Percentiles rank a stretch among this genome's conserved stretches.
phyloP scores from a whole-genome alignment of 2,888 invertebrate genomes.

The Spicauda simplicius region DNA sequence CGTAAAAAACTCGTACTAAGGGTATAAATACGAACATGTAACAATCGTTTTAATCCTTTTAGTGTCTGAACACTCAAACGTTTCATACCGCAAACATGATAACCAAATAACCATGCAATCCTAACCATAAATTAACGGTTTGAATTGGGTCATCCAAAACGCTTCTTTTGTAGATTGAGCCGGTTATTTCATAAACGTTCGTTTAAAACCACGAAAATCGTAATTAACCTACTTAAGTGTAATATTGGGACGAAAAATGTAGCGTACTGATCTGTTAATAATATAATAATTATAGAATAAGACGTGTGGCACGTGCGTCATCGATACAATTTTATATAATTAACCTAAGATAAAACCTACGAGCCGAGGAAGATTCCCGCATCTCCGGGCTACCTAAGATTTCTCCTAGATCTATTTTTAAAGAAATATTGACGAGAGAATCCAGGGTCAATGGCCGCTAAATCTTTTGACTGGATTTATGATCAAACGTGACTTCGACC shows the following conservation, averaged over 20 bases:
- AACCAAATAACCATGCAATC: too few relatives aligned
- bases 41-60: too few relatives aligned
- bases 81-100: too few relatives aligned
- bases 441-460: slow-evolving; percentile 1
- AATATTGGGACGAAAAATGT: not conserved
- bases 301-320: not conserved
- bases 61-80: too few relatives aligned
- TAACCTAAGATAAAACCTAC: not conserved
- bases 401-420: slow-evolving; percentile 3
- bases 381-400: not conserved
- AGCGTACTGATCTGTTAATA: not conserved
- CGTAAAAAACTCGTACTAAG: too few relatives aligned
- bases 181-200: not conserved
- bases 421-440: not conserved
- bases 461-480: slow-evolving; percentile 2
- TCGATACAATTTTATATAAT: not conserved
- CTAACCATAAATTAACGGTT: too few relatives aligned
- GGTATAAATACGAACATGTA: too few relatives aligned
- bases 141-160: too few relatives aligned
- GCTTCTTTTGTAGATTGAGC: too few relatives aligned
- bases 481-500: not conserved
- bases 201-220: not conserved
- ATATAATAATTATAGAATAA: not conserved
- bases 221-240: not conserved
- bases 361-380: not conserved